Base-by-base conservation (phyloP, 2,888 invertebrate genomes). In the Drosophila phalerata region DNA sequence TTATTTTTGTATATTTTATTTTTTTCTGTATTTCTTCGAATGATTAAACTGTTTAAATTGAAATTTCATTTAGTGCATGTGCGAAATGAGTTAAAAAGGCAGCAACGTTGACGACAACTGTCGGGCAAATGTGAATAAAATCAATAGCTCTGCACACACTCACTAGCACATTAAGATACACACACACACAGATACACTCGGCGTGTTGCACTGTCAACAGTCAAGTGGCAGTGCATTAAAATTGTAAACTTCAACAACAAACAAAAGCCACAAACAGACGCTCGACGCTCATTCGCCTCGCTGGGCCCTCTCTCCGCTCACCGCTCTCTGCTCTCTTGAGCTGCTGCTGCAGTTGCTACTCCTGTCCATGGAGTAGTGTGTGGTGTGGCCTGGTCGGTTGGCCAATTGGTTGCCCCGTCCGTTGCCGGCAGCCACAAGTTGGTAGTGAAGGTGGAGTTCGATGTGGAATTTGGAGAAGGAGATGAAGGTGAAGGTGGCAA, bases 211-310 rank as follows among this genome's bases (percentile, higher is more conserved):
- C 90, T 90, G 90, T 90, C 90, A 85, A 88, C 87, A 90, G 81
- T 84, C 85, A 85, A 85, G 90, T 85, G 90, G 84, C 86, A 89
- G 90, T 89, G 86, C 87, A 85, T 85, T 85, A 86, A 85, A 85
- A 85, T 88, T 85, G 88, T 89, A 88, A 85, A 85, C 88, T 85
- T 85, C 73, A 83, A 89, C 80, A 89, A 77, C 86, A 85, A 85
- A 89, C 87, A 85, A 89, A 83, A 85, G 84, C 84, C 89, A 89
- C 82, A 85, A 85, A 89, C 84, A 88, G 88, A 76, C 76, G 61
- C 57, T 69, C 65, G 65, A 62, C 43, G 58, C 47, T 40, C 53
- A 47, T 17, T 17, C 47, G 28, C 37, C 61, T 66, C 53, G 40
- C 40, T 55, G 53, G 8, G 1, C 34, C 13, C 52, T 15, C 17